These are phyloP conservation scores for Hetaerina titia DNA, from an alignment of 2,888 invertebrate genomes.

Conservation along the genomic window DNA sequence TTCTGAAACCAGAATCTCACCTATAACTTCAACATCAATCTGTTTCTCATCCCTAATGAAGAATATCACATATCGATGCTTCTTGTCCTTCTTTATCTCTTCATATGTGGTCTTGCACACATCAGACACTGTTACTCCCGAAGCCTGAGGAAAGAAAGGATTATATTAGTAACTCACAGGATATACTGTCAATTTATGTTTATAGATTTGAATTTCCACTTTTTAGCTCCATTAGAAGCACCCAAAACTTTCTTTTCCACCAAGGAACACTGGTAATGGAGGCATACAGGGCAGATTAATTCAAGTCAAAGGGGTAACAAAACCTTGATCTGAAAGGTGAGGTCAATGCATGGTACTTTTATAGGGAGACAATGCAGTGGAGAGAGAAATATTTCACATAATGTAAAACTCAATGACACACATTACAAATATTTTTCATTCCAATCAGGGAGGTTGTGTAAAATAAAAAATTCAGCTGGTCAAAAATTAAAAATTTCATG, in stretches of 20 bases:
- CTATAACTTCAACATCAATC: constrained; percentile 96
- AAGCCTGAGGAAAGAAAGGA: constrained; percentile 82
- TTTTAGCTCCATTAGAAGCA: too few relatives aligned
- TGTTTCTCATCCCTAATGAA: constrained; percentile 97
- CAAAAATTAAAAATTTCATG: background rate
- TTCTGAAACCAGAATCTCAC: constrained; percentile 75
- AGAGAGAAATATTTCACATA: background rate
- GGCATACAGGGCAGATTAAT: background rate
- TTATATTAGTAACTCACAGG: constrained; percentile 22
- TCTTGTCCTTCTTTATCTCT: constrained; percentile 98
- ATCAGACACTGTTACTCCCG: constrained; percentile 97
- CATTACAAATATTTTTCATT: background rate
- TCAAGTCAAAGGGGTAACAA: background rate
- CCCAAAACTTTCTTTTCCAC: background rate
- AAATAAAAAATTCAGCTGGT: background rate
- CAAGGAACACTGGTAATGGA: background rate
- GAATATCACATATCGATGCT: constrained; percentile 97
- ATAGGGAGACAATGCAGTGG: background rate
- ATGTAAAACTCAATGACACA: background rate
- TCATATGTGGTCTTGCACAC: constrained; percentile 96
- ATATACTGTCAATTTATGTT: background rate
- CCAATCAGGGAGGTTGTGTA: background rate
- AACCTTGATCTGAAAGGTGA: background rate
- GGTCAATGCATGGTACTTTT: background rate
- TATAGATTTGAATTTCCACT: background rate